Evolutionary conservation across 2,888 invertebrate species (phyloP).

Genomic region (Diogma glabrata): DNA sequence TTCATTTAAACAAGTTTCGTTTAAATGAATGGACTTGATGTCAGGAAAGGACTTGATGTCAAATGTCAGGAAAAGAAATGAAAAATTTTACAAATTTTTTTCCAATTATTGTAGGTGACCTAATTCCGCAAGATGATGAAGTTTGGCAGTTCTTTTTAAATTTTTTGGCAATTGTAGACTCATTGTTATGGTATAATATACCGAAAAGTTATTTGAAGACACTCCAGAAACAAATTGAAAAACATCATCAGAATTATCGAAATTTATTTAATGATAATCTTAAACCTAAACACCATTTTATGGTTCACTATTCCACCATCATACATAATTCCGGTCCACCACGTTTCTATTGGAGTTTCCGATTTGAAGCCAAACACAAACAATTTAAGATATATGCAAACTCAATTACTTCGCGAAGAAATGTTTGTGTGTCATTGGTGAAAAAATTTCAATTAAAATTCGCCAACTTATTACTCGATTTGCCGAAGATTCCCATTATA

Average conservation of each 20-base stretch:
- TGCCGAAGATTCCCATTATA: no score
- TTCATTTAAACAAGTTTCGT: neutral
- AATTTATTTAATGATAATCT: constrained; percentile 9
- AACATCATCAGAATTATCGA: constrained; percentile 1
- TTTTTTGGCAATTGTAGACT: neutral
- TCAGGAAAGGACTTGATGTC: no score
- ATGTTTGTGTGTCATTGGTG: constrained; percentile 10
- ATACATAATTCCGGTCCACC: constrained; percentile 7
- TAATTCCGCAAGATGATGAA: neutral
- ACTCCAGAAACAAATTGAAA: constrained; percentile 16
- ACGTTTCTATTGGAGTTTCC: constrained; percentile 10
- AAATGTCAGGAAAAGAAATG: neutral
- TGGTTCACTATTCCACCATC: constrained; percentile 9
- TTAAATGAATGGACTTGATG: no score
- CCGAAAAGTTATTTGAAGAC: constrained; percentile 21
- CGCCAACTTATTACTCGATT: constrained; percentile 2
- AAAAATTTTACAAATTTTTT: neutral
- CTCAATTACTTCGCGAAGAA: constrained; percentile 10
- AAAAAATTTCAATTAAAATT: constrained; percentile 12
- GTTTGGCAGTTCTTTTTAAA: neutral
- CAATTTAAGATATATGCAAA: constrained; percentile 11
- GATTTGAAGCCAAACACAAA: constrained; percentile 10
- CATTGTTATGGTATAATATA: neutral
- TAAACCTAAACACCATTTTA: constrained; percentile 10
- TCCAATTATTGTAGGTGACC: neutral